Evolutionary conservation across 2,888 invertebrate genomes (phyloP), one percentile per base, ranked within the genome.

Genomic region (Dicranocentrus wangi): DNA sequence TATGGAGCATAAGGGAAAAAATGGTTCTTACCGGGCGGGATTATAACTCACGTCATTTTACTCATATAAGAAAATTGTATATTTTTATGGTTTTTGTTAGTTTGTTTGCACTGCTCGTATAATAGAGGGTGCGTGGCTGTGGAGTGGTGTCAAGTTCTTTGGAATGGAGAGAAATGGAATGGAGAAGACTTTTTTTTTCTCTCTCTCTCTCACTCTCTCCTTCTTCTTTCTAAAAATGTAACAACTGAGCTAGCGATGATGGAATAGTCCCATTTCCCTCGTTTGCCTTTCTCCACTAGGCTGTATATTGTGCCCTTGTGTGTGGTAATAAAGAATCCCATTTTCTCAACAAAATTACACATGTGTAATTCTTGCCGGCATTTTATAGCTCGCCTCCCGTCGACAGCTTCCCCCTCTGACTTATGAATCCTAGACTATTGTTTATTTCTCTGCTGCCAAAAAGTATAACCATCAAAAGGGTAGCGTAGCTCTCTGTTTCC

Each of bases 341-440:
- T 82, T 82, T 73, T 77, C 77, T 73, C 82, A 73, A 78, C 78
- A 77, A 73, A 78, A 82, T 78, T 82, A 78, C 82, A 78, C 63
- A 77, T 76, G 66, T 82, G 71, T 72, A 77, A 77, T 77, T 82
- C 77, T 77, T 72, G 77, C 68, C 66, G 77, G 66, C 81, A 72
- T 71, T 72, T 77, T 72, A 72, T 82, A 81, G 76, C 76, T 42
- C 63, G 76, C 81, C 75, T 76, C 81, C 75, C 65, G 81, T 70
- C 81, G 76, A 76, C 76, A 76, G 60, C 76, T 76, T 75, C 73
- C 66, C 66, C 73, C 65, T 55, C 66, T 75, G 73, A 75, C 73
- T 75, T 75, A 75, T 75, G 73, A 66, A 63, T 72, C 72, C 73
- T 55, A 73, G 28, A 63, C 51, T 32, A 73, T 75, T 75, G 73